Evolutionary conservation across 2,888 invertebrate species (phyloP), one percentile per base, ranked within the genome.

Genomic region (Metellina segmentata): DNA sequence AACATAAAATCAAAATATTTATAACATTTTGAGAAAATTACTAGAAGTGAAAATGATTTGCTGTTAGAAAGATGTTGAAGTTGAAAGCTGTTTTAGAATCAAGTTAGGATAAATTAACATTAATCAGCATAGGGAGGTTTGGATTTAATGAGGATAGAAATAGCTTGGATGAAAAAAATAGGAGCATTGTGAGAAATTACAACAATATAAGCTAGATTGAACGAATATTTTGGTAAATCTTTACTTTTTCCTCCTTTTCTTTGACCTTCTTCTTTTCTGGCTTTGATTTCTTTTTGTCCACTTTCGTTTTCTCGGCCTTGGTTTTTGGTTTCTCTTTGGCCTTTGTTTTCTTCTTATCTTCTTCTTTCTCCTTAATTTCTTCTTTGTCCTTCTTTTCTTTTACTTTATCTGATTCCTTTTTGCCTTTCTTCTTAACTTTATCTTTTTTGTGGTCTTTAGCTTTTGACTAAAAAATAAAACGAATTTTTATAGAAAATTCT

Each of bases 321-420:
- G 77, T 71, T 88, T 93, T 86, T 53, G 86, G 79, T 61, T 88
- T 89, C 34, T 91, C 91, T 85, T 93, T 93, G 51, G 70, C 61
- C 69, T 93, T 92, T 61, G 74, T 78, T 70, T 90, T 90, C 11
- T 85, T 81, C 70, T 85, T 81, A 11, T 88, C 78, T 49, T 81
- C 75, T n/a, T 13, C 88, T 52, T 82, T 81, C n/a, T 90, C 86
- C 79, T 87, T 89, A 11, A 79, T 53, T 20, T 89, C 86, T 13
- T 92, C 93, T 72, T 92, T 88, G 71, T 93, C 87, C 78, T 93
- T 92, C 53, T 89, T 85, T 13, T 93, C 91, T 52, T 86, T 91
- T 11, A 49, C 9, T 81, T 91, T 93, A 20, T 91, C 91, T 7
- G 61, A 13, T 16, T 93, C 90, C 53, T 89, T 87, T 51, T 72